Conservation (phyloP, 2,113 vertebrate genomes). For the Pagrus major region DNA sequence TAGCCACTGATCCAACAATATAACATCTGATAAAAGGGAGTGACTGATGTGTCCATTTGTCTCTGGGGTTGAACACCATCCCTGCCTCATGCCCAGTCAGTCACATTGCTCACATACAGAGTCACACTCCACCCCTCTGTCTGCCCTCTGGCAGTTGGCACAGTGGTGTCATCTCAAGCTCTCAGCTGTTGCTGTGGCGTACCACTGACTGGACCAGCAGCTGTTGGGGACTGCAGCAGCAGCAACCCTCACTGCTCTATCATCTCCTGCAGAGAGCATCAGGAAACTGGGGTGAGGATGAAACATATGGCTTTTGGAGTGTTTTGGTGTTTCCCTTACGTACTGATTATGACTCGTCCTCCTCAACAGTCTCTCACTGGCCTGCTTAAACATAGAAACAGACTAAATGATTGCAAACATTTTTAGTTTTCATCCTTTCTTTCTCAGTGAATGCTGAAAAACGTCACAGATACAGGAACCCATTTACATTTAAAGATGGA, state of each 20-base stretch:
- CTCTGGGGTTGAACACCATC: conserved; percentile 31
- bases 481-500: not conserved
- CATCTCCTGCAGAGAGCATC: conserved; percentile 30
- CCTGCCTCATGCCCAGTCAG: conserved; percentile 48
- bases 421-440: conserved; percentile 4
- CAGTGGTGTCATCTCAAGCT: conserved; percentile 45
- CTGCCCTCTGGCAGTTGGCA: conserved; percentile 76
- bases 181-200: conserved; percentile 71
- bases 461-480: not conserved
- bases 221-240: conserved; percentile 42
- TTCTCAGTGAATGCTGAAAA: not conserved
- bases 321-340: conserved; percentile 11
- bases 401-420: conserved; percentile 24
- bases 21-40: conserved; percentile 13
- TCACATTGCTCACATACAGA: conserved; percentile 76
- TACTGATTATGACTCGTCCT: not conserved
- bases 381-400: not conserved
- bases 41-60: conserved; percentile 56
- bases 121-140: conserved; percentile 50
- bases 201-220: conserved; percentile 56
- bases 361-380: not conserved
- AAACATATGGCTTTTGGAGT: conserved; percentile 4
- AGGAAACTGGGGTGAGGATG: conserved; percentile 27
- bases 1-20: not conserved
- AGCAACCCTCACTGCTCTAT: conserved; percentile 25